Conservation (phyloP, 2,113 vertebrate species). For the Fulica atra region DNA sequence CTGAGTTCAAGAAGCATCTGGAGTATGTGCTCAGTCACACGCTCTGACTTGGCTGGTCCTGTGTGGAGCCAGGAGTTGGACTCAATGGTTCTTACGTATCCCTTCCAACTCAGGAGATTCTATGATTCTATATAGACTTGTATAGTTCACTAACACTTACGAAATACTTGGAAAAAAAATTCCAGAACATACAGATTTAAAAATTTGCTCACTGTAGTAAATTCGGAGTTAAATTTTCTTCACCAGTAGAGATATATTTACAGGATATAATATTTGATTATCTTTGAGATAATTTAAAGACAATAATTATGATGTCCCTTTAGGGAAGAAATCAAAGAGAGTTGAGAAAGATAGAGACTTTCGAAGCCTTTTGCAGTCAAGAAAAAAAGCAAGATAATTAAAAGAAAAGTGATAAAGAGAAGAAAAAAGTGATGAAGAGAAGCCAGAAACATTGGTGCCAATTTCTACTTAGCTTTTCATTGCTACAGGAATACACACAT, state of each 20-base stretch:
- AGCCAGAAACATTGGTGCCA: neutral
- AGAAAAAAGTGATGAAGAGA: neutral
- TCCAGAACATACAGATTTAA: neutral
- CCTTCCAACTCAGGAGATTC: no score
- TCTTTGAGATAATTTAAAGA: neutral
- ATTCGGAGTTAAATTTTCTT: neutral
- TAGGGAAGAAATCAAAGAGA: neutral
- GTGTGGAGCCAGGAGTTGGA: no score
- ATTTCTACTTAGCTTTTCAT: neutral
- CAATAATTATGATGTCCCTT: neutral
- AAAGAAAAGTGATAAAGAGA: no score
- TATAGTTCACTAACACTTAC: neutral
- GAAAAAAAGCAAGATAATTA: neutral
- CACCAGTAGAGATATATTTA: neutral
- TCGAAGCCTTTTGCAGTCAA: neutral
- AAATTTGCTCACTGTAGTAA: neutral
- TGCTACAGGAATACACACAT: neutral
- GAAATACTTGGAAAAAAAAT: neutral
- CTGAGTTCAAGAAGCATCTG: no score
- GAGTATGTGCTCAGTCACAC: no score
- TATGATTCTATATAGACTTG: no score
- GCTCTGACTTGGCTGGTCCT: no score
- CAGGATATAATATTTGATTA: neutral
- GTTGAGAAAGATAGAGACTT: neutral
- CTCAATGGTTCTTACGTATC: no score